Conservation (phyloP, 2,797 vertebrate species). For the Alca torda region DNA sequence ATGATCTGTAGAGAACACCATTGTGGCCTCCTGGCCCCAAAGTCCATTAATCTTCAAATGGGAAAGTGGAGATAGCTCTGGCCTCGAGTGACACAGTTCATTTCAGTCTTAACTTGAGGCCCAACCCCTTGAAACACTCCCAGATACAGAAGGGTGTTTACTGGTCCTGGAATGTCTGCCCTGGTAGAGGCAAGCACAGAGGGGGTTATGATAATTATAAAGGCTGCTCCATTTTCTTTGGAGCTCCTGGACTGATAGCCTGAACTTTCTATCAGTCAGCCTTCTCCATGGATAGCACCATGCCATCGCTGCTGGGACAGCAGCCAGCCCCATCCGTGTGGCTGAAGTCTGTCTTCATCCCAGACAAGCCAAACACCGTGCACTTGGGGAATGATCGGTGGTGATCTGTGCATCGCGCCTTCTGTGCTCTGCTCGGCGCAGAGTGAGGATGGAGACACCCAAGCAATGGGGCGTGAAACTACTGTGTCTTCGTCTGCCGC, state of each 20-base stretch:
- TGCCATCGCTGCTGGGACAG: neutral
- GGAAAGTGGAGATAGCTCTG: neutral
- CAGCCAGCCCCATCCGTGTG: neutral
- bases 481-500: rapidly evolving
- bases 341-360: neutral
- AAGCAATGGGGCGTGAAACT: neutral
- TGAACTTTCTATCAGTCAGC: rapidly evolving
- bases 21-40: neutral
- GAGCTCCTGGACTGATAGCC: neutral
- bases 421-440: neutral
- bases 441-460: neutral
- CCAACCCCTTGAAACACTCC: neutral
- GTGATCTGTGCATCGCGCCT: rapidly evolving
- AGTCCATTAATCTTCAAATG: rapidly evolving
- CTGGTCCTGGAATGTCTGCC: neutral
- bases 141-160: neutral
- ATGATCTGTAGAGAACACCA: neutral
- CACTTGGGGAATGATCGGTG: neutral
- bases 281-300: rapidly evolving
- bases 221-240: neutral
- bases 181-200: neutral
- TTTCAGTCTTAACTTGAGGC: neutral
- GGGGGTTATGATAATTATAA: neutral
- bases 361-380: rapidly evolving
- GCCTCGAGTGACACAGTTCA: neutral